phyloP scores from a whole-genome alignment of 2,888 invertebrate species.

The Drosophila sordidula region DNA sequence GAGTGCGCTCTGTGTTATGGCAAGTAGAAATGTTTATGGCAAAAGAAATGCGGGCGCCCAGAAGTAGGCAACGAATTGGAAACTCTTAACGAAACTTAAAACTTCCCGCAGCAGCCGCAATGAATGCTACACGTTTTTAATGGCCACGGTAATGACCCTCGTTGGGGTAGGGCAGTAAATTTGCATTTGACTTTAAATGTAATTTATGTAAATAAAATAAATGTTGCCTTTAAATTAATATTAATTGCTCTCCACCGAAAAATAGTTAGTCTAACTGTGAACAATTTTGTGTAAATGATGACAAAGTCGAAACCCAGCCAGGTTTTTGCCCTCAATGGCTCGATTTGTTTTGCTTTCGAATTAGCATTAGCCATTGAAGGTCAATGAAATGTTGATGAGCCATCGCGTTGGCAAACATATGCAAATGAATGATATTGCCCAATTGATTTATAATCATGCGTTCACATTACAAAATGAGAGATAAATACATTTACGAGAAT shows the following conservation, averaged over 20 bases:
- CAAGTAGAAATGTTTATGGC: slow-evolving; percentile 20
- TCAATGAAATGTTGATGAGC: slow-evolving; percentile 68
- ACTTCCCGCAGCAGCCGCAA: slow-evolving; percentile 8
- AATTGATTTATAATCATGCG: slow-evolving; percentile 36
- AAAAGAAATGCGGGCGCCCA: neutral
- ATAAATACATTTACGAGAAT: neutral
- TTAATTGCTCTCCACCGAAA: slow-evolving; percentile 3
- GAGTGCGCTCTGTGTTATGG: slow-evolving; percentile 20
- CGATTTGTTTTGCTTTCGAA: slow-evolving; percentile 52
- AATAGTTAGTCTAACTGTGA: neutral
- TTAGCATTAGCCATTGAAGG: slow-evolving; percentile 67
- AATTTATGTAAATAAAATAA: slow-evolving; percentile 37
- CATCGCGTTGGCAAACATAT: slow-evolving; percentile 58
- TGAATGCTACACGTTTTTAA: slow-evolving; percentile 18
- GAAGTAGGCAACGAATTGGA: slow-evolving; percentile 18
- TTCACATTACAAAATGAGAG: slow-evolving; percentile 2
- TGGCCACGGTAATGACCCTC: slow-evolving; percentile 14
- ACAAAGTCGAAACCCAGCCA: slow-evolving; percentile 20
- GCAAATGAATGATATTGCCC: slow-evolving; percentile 43
- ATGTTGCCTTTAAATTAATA: slow-evolving; percentile 15
- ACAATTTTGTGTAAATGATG: slow-evolving; percentile 8
- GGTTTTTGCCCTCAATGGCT: slow-evolving; percentile 14
- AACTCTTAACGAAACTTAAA: slow-evolving; percentile 15
- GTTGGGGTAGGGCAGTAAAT: slow-evolving; percentile 16
- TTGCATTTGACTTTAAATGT: slow-evolving; percentile 13